Percentiles rank a stretch among this genome's conserved stretches.
These are phyloP conservation scores for Microvelia longipes DNA, from an alignment of 1,140 invertebrate species.

Conservation along the genomic window DNA sequence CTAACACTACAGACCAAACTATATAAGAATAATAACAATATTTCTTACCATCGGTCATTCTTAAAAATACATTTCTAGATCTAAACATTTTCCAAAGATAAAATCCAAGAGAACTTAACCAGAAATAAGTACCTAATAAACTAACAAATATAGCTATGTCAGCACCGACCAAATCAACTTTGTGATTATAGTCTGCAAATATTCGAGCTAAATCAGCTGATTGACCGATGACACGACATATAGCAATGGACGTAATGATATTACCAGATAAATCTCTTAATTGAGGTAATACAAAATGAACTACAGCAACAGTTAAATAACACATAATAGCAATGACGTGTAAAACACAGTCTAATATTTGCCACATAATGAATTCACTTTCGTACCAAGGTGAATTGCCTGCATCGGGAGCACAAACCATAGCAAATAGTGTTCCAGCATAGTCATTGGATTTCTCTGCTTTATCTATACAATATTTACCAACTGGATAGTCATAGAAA, in stretches of 20 bases:
- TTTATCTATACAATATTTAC: constrained; percentile 64
- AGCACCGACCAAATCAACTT: constrained; percentile 56
- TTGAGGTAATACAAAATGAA: constrained; percentile 69
- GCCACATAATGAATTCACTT: constrained; percentile 51
- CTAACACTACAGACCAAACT: constrained; percentile 53
- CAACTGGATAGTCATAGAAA: constrained; percentile 51
- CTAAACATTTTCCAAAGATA: constrained; percentile 76
- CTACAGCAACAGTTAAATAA: constrained; percentile 54
- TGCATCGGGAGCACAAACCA: constrained; percentile 54
- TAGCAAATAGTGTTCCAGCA: constrained; percentile 39
- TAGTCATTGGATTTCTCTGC: constrained; percentile 28
- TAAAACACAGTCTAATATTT: constrained; percentile 56
- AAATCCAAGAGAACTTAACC: constrained; percentile 66
- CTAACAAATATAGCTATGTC: constrained; percentile 58
- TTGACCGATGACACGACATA: constrained; percentile 58
- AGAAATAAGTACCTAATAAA: constrained; percentile 61
- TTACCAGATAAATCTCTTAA: constrained; percentile 65
- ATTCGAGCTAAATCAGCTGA: constrained; percentile 59
- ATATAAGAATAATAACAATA: constrained; percentile 72
- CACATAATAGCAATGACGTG: constrained; percentile 52
- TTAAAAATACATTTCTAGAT: constrained; percentile 62
- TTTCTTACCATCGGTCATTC: constrained; percentile 64
- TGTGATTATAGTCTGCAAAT: constrained; percentile 60
- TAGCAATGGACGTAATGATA: constrained; percentile 59
- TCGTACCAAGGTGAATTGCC: constrained; percentile 45